phyloP scores from a whole-genome alignment of 2,113 vertebrate species.

The Cromileptes altivelis region DNA sequence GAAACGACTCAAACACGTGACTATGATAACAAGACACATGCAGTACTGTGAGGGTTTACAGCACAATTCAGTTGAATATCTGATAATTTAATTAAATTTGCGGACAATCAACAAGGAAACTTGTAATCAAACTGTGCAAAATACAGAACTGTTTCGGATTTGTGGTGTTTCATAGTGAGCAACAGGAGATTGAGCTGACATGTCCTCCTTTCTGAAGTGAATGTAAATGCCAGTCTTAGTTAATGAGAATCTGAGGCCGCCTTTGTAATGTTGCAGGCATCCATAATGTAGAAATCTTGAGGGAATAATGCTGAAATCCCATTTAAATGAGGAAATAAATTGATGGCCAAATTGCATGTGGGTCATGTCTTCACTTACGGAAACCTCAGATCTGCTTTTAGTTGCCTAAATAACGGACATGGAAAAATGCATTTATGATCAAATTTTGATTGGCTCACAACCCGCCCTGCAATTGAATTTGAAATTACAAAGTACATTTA shows the following conservation, averaged over 20 bases:
- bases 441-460: conserved; percentile 22
- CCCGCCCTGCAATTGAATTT: conserved; percentile 33
- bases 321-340: conserved; percentile 84
- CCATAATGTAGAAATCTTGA: conserved; percentile 70
- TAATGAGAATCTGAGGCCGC: conserved; percentile 78
- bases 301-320: conserved; percentile 81
- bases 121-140: conserved; percentile 3
- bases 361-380: conserved; percentile 74
- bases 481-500: conserved; percentile 48
- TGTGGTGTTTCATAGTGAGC: conserved; percentile 15
- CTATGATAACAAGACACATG: conserved; percentile 12
- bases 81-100: background rate
- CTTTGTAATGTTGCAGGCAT: conserved; percentile 71
- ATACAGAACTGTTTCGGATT: background rate
- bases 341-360: conserved; percentile 80
- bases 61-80: background rate
- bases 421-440: conserved; percentile 39
- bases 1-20: conserved; percentile 26
- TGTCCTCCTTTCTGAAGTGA: conserved; percentile 63
- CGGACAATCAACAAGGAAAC: background rate
- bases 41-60: background rate
- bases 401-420: conserved; percentile 53
- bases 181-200: conserved; percentile 32
- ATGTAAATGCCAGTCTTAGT: conserved; percentile 73
- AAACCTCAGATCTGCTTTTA: conserved; percentile 70